A percentile compares a stretch with the other conserved stretches of the same genome.
These are phyloP conservation scores for Zenarchopterus dispar DNA, from an alignment of 2,797 vertebrate species.

Conservation along the genomic window DNA sequence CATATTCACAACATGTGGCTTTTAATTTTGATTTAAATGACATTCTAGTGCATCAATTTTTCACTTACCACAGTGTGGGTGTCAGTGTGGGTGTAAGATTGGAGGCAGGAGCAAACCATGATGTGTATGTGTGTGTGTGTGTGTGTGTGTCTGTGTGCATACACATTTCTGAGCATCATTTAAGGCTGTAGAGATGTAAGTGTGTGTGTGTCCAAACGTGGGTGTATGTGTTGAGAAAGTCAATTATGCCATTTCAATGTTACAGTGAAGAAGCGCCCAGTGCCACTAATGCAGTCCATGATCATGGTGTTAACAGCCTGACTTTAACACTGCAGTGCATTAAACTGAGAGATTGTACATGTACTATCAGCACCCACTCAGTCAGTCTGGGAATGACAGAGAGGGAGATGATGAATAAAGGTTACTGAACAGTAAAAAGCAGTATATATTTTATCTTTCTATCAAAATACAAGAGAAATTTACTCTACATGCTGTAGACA, in stretches of 20 bases:
- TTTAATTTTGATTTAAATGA: slow-evolving; percentile 65
- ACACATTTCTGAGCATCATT: slow-evolving; percentile 8
- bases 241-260: slow-evolving; percentile 71
- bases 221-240: slow-evolving; percentile 64
- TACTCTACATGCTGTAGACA: too few species aligned
- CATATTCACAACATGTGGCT: slow-evolving; percentile 58
- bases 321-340: slow-evolving; percentile 74
- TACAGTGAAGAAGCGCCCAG: slow-evolving; percentile 66
- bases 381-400: slow-evolving; percentile 42
- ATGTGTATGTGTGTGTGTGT: slow-evolving; percentile 9
- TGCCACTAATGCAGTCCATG: slow-evolving; percentile 78
- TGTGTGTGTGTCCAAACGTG: slow-evolving; percentile 39
- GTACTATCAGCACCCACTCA: slow-evolving; percentile 69
- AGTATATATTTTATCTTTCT: slow-evolving; percentile 18
- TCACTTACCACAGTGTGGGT: slow-evolving; percentile 47
- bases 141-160: slow-evolving; percentile 11
- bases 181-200: slow-evolving; percentile 9
- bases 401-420: slow-evolving; percentile 40
- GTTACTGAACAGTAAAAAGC: slow-evolving; percentile 35
- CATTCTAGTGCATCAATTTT: slow-evolving; percentile 28
- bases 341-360: slow-evolving; percentile 63
- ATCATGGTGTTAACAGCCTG: slow-evolving; percentile 76
- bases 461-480: slow-evolving; percentile 14
- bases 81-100: slow-evolving; percentile 49
- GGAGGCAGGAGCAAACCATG: slow-evolving; percentile 15